phyloP scores from a whole-genome alignment of 2,797 vertebrate species.

The Rhinophrynus dorsalis region DNA sequence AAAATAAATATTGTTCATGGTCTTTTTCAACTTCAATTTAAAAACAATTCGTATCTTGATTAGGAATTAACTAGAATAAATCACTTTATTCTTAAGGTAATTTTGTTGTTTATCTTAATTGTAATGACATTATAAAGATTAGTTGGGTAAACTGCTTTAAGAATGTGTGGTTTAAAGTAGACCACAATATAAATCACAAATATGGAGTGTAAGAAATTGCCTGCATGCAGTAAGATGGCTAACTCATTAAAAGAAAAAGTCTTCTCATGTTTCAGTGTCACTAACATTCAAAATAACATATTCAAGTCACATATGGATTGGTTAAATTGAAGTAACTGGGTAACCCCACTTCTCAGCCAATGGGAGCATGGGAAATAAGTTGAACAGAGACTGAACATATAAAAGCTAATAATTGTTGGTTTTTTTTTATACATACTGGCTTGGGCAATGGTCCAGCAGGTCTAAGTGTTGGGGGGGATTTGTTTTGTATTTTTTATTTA shows the following conservation, averaged over 20 bases:
- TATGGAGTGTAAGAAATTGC: neutral
- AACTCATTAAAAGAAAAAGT: slow-evolving; percentile 7
- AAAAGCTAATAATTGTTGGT: slow-evolving; percentile 30
- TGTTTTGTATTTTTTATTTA: no score
- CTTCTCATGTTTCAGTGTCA: slow-evolving; percentile 14
- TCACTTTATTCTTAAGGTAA: slow-evolving; percentile 17
- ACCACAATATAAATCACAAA: neutral
- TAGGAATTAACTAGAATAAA: neutral
- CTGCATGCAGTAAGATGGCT: neutral
- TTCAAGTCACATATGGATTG: slow-evolving; percentile 8
- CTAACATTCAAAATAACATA: neutral
- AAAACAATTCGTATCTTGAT: neutral
- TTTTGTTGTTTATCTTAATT: slow-evolving; percentile 13
- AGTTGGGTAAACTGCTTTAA: neutral
- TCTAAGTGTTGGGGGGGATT: no score
- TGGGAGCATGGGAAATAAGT: no score
- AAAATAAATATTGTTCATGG: neutral
- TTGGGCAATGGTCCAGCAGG: no score
- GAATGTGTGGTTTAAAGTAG: slow-evolving; percentile 8
- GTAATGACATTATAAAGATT: slow-evolving; percentile 4
- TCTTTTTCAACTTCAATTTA: neutral
- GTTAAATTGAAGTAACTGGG: neutral
- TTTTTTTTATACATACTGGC: no score
- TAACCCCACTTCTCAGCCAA: neutral
- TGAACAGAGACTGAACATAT: no score